Base-by-base conservation (phyloP, 2,113 vertebrate species). In the Oceanodroma tethys region DNA sequence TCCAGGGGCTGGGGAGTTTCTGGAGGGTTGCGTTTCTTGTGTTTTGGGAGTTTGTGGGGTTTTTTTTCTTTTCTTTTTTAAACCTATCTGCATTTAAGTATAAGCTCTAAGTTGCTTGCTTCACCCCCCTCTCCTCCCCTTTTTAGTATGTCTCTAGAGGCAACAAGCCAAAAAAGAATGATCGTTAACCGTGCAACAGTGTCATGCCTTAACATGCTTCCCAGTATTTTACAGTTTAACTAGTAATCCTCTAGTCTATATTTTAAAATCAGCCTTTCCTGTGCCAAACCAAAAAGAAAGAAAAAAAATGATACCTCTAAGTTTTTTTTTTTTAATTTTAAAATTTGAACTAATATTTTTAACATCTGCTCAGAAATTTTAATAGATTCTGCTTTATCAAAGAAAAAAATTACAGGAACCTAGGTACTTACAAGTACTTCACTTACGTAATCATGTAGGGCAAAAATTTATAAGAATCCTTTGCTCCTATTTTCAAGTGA, bases 201-300 rank as follows among this genome's bases (percentile, higher is more conserved):
- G 34, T 95, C 95, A 63, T 96, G 97, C 92, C 96, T 90, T 93
- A 81, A 97, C 97, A 93, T 14, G 97, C 86, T 90, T 84, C 63
- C 74, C 75, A 59, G 63, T 67, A 93, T 86, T 93, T 93, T 67
- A 88, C 68, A 71, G 76, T 89, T 91, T 55, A 92, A 90, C 79
- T 52, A 71, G 43, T 16, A 93, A 76, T 71, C 36, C 36, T 96
- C 55, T 36, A 71, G 34, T 65, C 72, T 78, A 0, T 83, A 58
- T 63, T 88, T 90, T 86, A 52, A 74, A 81, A 78, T 71, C 38
- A 74, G n/a, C 20, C 30, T 84, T 78, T 74, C 9, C 58, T 67
- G 26, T 67, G 75, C 55, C 83, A 92, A 86, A 73, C 2, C 20
- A 42, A 42, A 16, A 80, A 79, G 27, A 32, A 59, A 22, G 4